These are phyloP conservation scores for Glossophaga mutica DNA, from an alignment of 2,797 vertebrate genomes.

Conservation along the genomic window DNA sequence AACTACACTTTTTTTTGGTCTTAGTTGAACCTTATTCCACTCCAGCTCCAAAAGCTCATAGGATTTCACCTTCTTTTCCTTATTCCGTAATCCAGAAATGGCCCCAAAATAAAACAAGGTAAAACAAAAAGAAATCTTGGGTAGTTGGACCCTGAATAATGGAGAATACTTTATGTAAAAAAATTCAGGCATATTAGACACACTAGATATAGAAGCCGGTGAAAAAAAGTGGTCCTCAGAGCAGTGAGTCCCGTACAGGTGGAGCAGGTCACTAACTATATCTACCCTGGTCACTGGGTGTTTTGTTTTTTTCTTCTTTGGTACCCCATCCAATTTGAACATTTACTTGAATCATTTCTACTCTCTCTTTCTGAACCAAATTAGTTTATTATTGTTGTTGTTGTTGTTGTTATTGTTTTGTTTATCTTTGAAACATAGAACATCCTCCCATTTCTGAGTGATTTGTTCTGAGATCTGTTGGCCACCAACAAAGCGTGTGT, in stretches of 20 bases:
- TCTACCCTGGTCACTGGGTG: not conserved
- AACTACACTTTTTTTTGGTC: not conserved
- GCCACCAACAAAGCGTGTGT: not conserved
- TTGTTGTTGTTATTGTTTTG: not conserved
- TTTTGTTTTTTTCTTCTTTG: not conserved
- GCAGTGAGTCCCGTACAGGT: not conserved
- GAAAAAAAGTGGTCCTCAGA: not conserved
- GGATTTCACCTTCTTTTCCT: not conserved
- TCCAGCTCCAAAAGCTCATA: not conserved
- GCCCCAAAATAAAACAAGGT: not conserved
- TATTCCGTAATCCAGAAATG: not conserved
- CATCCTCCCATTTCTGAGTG: not conserved
- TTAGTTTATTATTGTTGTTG: not conserved
- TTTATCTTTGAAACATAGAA: slow-evolving; percentile 22
- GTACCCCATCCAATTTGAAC: not conserved
- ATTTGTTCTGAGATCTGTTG: slow-evolving; percentile 33
- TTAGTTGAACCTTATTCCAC: not conserved
- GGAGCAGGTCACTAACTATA: accelerated
- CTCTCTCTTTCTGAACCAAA: not conserved
- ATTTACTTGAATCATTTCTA: not conserved
- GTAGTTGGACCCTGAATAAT: not conserved
- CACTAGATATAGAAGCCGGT: not conserved
- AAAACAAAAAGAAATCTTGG: not conserved
- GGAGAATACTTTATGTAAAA: not conserved
- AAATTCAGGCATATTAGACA: not conserved